Conservation (phyloP, 2,888 invertebrate genomes). For the Phortica magna region DNA sequence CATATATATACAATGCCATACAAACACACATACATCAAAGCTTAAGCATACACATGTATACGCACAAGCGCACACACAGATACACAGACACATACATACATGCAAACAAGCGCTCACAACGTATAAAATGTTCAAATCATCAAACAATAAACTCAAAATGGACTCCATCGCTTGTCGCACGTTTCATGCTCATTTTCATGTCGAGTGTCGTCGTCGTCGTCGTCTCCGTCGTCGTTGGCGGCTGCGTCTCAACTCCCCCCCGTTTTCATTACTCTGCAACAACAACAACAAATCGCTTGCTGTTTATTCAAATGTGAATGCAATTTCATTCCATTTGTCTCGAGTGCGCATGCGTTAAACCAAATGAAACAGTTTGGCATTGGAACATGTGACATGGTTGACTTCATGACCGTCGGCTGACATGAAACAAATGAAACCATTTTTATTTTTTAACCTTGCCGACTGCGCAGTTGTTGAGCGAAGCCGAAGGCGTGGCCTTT, state of each 20-base stretch:
- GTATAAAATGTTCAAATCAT: constrained; percentile 78
- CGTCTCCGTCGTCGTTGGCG: constrained; percentile 44
- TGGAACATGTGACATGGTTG: constrained; percentile 20
- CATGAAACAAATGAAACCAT: constrained; percentile 13
- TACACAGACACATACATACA: constrained; percentile 40
- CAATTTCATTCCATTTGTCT: constrained; percentile 7
- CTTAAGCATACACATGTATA: neutral
- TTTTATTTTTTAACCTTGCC: neutral
- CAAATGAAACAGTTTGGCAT: constrained; percentile 26
- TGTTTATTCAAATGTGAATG: constrained; percentile 14
- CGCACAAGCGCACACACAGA: neutral
- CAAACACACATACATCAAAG: neutral
- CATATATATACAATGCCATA: constrained; percentile 4
- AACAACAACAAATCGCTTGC: neutral
- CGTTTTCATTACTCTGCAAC: neutral
- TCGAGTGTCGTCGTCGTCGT: constrained; percentile 58
- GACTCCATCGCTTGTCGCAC: constrained; percentile 76
- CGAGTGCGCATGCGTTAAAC: neutral
- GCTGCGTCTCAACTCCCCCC: neutral
- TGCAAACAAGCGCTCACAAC: constrained; percentile 51
- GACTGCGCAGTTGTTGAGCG: constrained; percentile 27
- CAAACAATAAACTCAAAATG: constrained; percentile 79
- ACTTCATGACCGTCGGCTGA: neutral
- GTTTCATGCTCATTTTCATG: constrained; percentile 75
- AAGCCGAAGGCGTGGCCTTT: constrained; percentile 17